Evolutionary conservation across 2,888 invertebrate species (phyloP).

Genomic region (Drosophila recens): DNA sequence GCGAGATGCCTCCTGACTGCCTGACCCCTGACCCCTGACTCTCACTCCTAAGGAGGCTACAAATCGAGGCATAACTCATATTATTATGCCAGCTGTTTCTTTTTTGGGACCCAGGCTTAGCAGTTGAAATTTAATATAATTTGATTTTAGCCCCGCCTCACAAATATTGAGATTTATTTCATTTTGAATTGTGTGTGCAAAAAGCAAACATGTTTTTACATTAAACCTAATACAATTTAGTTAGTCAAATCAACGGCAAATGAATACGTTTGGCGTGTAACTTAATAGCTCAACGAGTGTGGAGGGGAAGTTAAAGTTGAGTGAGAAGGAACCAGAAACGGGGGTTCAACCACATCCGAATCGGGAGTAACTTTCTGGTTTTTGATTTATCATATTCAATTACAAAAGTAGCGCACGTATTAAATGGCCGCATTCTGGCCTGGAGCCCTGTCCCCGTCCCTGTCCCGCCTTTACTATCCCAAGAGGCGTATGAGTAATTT

Average conservation of each 20-base stretch:
- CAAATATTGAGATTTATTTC: constrained; percentile 79
- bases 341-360: constrained; percentile 61
- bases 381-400: constrained; percentile 84
- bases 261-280: constrained; percentile 42
- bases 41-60: constrained; percentile 23
- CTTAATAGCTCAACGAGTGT: constrained; percentile 22
- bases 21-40: neutral
- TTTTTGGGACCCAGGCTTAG: constrained; percentile 36
- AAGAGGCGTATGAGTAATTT: constrained; percentile 75
- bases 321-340: constrained; percentile 12
- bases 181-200: constrained; percentile 65
- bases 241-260: constrained; percentile 47
- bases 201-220: constrained; percentile 41
- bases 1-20: constrained; percentile 13
- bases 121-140: constrained; percentile 71
- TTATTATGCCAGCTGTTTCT: constrained; percentile 74
- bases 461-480: constrained; percentile 17
- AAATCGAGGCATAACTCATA: constrained; percentile 72
- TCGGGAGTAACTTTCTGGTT: constrained; percentile 56
- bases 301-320: neutral
- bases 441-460: neutral
- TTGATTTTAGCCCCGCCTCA: constrained; percentile 62
- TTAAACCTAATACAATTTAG: constrained; percentile 66
- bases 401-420: constrained; percentile 77
- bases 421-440: constrained; percentile 69